These are phyloP conservation scores for Clarias batrachus DNA, from an alignment of 2,113 vertebrate species.

Conservation along the genomic window DNA sequence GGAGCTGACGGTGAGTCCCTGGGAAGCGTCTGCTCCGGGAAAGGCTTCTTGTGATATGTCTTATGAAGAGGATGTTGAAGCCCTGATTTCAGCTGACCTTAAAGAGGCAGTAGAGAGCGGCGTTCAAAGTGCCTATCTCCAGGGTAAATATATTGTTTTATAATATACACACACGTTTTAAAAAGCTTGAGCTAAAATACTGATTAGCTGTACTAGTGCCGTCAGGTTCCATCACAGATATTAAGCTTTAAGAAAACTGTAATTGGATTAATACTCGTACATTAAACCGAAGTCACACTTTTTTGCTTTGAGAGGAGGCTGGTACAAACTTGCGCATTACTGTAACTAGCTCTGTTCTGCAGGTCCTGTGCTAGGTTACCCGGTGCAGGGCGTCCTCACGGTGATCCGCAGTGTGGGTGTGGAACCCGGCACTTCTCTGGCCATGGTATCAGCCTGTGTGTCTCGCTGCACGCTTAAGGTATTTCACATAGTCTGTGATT, in stretches of 20 bases:
- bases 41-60: conserved; percentile 60
- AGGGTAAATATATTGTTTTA: conserved; percentile 72
- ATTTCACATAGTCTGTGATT: background rate
- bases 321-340: background rate
- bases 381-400: conserved; percentile 80
- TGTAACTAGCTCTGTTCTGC: background rate
- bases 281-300: background rate
- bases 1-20: conserved; percentile 74
- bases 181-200: no score
- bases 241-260: no score
- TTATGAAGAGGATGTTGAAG: conserved; percentile 60
- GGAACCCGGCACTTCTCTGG: conserved; percentile 82
- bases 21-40: conserved; percentile 35
- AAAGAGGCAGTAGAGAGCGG: conserved; percentile 83
- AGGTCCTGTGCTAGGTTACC: conserved; percentile 91
- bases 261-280: no score
- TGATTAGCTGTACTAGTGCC: no score
- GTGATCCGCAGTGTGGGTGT: conserved; percentile 72
- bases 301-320: background rate
- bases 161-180: background rate
- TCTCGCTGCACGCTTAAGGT: conserved; percentile 92
- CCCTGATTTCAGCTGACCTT: conserved; percentile 66
- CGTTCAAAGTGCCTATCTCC: conserved; percentile 78
- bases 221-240: no score
- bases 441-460: conserved; percentile 90